Base-by-base conservation (phyloP, 1,140 invertebrate genomes). In the Listronotus bonariensis region DNA sequence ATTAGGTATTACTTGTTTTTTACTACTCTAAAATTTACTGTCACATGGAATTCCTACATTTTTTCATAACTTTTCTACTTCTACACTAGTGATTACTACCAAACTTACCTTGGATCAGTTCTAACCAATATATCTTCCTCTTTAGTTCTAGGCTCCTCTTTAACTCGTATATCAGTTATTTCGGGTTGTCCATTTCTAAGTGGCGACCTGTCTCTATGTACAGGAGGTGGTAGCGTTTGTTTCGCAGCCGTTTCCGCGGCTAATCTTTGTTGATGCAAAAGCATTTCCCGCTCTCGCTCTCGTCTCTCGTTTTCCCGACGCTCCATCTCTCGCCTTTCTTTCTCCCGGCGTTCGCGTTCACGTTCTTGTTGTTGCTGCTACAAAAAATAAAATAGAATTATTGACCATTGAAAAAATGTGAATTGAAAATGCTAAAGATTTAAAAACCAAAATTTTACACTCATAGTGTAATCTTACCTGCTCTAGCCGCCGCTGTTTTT, bases 271-370 rank as follows among this genome's bases (percentile, higher is more conserved):
- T 86, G 85, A 65, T 87, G 85, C 61, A 86, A 70, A 60, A 87
- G 70, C 40, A 85, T 80, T 69, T 87, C 85, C 3, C 81, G 74
- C 67, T 83, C 82, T 40, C 75, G 69, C 57, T 76, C 72, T n/a
- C 75, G 69, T 61, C 75, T 63, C 57, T 84, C 80, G 75, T 87
- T 66, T 71, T 89, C 78, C 63, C 88, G 79, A 60, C 88, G 83
- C 48, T 90, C 86, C 60, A 88, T 82, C 73, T 90, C 89, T 6
- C 89, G 80, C 48, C 89, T 84, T 65, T 91, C 89, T 57, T 88
- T 84, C 58, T 91, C 89, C 70, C 88, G 75, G 76, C 87, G 77
- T 77, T 89, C 82, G 77, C 87, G 84, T 55, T 88, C 86, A 36
- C 86, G 83, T 36, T 84, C 80, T 59, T 85, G 83, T n/a, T 83